phyloP scores from a whole-genome alignment of 1,140 invertebrate species.

The Drosophila arawakana region DNA sequence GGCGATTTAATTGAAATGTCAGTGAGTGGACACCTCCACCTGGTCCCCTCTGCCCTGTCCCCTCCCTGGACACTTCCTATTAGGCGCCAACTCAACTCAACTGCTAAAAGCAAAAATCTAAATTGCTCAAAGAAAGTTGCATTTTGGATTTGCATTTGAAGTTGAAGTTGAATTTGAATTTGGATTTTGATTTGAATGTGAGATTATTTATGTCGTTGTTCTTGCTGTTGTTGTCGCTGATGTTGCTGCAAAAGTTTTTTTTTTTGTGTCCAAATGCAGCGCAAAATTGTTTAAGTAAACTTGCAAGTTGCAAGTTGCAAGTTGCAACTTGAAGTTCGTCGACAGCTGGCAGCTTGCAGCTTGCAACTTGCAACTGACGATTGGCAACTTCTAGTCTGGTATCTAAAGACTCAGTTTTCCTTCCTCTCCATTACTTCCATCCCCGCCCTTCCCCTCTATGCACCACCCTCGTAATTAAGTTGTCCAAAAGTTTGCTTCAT shows the following conservation, averaged over 20 bases:
- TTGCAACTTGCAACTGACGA: slow-evolving; percentile 7
- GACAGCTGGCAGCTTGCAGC: slow-evolving; percentile 8
- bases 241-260: slow-evolving; percentile 41
- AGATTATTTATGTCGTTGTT: slow-evolving; percentile 11
- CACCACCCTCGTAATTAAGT: slow-evolving; percentile 61
- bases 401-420: slow-evolving; percentile 10
- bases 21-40: not conserved
- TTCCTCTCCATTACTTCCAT: slow-evolving; percentile 6
- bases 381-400: slow-evolving; percentile 10
- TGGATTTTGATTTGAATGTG: not conserved
- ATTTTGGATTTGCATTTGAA: slow-evolving; percentile 45
- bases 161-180: slow-evolving; percentile 51
- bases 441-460: not conserved
- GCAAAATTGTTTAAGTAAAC: slow-evolving; percentile 56
- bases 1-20: slow-evolving; percentile 33
- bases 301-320: slow-evolving; percentile 49
- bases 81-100: slow-evolving; percentile 36
- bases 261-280: slow-evolving; percentile 38
- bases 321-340: slow-evolving; percentile 42
- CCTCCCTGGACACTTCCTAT: not conserved
- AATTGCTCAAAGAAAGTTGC: slow-evolving; percentile 42
- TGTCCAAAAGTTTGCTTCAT: slow-evolving; percentile 63
- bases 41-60: not conserved
- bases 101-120: slow-evolving; percentile 40
- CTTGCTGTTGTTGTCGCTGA: slow-evolving; percentile 7